These are phyloP conservation scores for Drosophila seguyi DNA, from an alignment of 1,140 invertebrate genomes.

Conservation along the genomic window DNA sequence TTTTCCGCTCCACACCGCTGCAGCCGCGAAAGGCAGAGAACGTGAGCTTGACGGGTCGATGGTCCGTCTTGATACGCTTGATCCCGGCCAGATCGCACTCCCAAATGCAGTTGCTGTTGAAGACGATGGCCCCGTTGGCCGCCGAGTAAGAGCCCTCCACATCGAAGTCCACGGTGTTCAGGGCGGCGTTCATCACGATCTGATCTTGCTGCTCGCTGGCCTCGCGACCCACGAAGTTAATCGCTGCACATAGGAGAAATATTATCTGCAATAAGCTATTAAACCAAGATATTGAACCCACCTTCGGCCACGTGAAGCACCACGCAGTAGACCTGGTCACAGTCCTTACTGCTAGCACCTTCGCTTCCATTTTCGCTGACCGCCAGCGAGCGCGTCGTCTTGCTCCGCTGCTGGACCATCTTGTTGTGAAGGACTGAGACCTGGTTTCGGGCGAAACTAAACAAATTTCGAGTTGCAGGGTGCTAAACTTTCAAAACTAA, in stretches of 20 bases:
- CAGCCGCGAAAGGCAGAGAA: constrained; percentile 42
- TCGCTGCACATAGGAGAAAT: constrained; percentile 32
- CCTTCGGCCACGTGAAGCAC: constrained; percentile 76
- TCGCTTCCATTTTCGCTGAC: constrained; percentile 30
- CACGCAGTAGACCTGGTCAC: constrained; percentile 67
- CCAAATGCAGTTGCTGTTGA: constrained; percentile 82
- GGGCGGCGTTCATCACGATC: constrained; percentile 65
- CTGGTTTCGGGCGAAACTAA: constrained; percentile 7
- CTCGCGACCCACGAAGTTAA: constrained; percentile 64
- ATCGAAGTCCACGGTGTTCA: constrained; percentile 77
- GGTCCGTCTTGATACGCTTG: constrained; percentile 78
- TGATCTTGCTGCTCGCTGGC: constrained; percentile 48
- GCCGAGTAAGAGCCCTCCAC: constrained; percentile 62
- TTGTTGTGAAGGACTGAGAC: background rate
- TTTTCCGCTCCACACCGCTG: constrained; percentile 21
- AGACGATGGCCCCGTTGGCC: constrained; percentile 58
- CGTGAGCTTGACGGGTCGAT: constrained; percentile 71
- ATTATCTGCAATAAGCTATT: no score
- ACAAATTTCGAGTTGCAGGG: constrained; percentile 15
- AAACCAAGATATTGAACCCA: background rate
- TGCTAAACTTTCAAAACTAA: constrained; percentile 30
- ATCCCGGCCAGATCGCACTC: constrained; percentile 72
- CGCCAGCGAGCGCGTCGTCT: constrained; percentile 21
- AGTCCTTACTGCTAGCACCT: constrained; percentile 34
- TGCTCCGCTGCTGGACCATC: constrained; percentile 40